These are phyloP conservation scores for Smittia sp. DNA, from an alignment of 2,888 invertebrate genomes.

Conservation along the genomic window DNA sequence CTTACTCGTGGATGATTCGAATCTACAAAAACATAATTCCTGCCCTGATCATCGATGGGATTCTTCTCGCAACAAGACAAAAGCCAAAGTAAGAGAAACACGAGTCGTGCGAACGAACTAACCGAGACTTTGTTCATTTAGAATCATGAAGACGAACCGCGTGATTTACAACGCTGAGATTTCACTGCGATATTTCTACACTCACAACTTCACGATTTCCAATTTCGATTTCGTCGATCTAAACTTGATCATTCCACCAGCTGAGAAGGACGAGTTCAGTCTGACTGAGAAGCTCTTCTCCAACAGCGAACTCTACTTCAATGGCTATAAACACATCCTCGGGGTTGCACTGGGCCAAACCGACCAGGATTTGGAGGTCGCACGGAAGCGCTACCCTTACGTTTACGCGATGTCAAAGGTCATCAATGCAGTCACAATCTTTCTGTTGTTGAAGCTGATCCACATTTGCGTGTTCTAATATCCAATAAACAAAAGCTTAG, in stretches of 20 bases:
- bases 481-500: too few species aligned
- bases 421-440: too few species aligned
- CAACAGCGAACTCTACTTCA: neutral
- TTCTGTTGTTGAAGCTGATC: too few species aligned
- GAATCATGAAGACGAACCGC: constrained; percentile 11
- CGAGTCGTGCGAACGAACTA: neutral
- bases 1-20: constrained; percentile 17
- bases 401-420: too few species aligned
- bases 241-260: neutral
- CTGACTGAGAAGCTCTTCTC: neutral
- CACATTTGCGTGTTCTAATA: too few species aligned
- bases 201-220: neutral
- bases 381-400: too few species aligned
- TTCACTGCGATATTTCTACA: neutral
- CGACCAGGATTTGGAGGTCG: too few species aligned
- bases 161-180: neutral
- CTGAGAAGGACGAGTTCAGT: constrained; percentile 4
- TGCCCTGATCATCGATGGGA: neutral
- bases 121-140: neutral
- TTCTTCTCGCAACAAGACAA: neutral
- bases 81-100: neutral
- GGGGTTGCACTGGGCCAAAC: too few species aligned
- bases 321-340: too few species aligned
- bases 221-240: constrained; percentile 7
- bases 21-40: constrained; percentile 23